Conservation (phyloP, 2,797 vertebrate species). For the Pipistrellus kuhlii region DNA sequence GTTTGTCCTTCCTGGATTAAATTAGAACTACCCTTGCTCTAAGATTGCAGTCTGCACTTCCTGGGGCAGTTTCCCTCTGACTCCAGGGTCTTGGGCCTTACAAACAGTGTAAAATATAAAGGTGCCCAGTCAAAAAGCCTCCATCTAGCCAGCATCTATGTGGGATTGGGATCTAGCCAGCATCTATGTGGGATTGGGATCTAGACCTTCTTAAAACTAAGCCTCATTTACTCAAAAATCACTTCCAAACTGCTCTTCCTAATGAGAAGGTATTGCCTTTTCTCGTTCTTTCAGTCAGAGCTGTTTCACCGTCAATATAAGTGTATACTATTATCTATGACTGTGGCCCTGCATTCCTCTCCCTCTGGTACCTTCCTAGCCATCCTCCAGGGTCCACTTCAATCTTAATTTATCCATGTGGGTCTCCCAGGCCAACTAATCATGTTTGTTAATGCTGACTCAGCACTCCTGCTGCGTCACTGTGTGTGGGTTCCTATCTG, state of each 20-base stretch:
- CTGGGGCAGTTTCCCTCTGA: background rate
- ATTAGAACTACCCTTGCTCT: background rate
- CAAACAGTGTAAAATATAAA: background rate
- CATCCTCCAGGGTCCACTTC: background rate
- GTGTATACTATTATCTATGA: background rate
- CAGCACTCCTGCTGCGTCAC: background rate
- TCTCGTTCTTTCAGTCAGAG: background rate
- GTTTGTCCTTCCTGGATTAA: slow-evolving; percentile 24
- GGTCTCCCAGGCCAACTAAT: background rate
- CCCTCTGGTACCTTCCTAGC: background rate
- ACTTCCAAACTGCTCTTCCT: slow-evolving; percentile 44
- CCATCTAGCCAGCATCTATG: background rate
- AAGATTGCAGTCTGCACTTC: background rate
- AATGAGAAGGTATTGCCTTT: slow-evolving; percentile 16
- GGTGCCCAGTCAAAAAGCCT: slow-evolving; percentile 23
- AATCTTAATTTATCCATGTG: background rate
- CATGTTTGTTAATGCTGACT: background rate
- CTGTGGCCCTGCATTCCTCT: background rate
- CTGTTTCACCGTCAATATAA: slow-evolving; percentile 38
- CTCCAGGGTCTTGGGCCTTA: background rate
- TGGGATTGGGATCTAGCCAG: slow-evolving; percentile 19
- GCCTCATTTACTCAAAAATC: slow-evolving; percentile 43
- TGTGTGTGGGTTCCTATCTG: background rate
- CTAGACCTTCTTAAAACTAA: slow-evolving; percentile 11
- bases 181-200: slow-evolving; percentile 25